Base-by-base conservation (phyloP, 2,888 invertebrate species). In the Melinaea marsaeus region DNA sequence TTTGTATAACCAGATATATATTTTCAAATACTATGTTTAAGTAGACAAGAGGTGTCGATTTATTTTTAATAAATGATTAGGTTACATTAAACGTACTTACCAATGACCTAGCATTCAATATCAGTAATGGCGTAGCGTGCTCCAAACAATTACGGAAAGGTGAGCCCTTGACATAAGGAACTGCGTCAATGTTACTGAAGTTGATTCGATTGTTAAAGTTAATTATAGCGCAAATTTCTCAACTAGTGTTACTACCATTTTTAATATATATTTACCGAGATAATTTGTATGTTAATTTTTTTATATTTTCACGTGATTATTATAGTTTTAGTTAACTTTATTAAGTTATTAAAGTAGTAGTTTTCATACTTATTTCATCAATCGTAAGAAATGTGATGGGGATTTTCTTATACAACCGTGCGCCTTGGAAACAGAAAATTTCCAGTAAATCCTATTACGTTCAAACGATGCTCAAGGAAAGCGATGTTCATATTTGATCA, bases 121-220 rank as follows among this genome's bases (percentile, higher is more conserved):
- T 66, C 57, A 42, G 48, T 65, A 65, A 65, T 67, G 64, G 64
- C 55, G 57, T 70, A 64, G 70, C 70, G 69, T 70, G 69, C 60
- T 57, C 54, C 56, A 47, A 37, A 64, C 63, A 67, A 68, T 68
- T 67, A 65, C 54, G 60, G 62, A 57, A 55, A 58, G 60, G 56
- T 61, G 63, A 62, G 64, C 51, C 68, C 68, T 70, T 70, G 69
- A 61, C 64, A 64, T 60, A 55, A 54, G 56, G 55, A 59, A 61
- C 61, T 57, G 62, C 59, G 22, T 47, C 65, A 64, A 62, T 65
- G 68, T 64, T 61, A 62, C 62, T 57, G 59, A 32, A 11, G 4
- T 7, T 51, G 51, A 51, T 32, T 51, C 32, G 51, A 32, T 51
- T 32, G 11, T 51, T 51, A 32, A 32, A 51, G 6, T 9, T 51